phyloP scores from a whole-genome alignment of 2,113 vertebrate species.

The Ahaetulla prasina region DNA sequence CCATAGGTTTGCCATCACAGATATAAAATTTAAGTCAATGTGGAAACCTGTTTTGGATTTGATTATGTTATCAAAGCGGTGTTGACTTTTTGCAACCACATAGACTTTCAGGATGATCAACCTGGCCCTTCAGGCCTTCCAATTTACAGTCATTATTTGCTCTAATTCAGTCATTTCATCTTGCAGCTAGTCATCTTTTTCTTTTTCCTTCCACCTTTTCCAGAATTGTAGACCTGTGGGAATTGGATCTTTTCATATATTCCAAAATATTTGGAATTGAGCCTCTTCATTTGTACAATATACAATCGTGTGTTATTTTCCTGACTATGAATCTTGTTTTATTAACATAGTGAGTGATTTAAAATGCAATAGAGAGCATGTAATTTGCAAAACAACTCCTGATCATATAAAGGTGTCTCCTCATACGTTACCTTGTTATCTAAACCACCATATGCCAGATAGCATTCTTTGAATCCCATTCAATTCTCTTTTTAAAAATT shows the following conservation, averaged over 20 bases:
- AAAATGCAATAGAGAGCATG: background rate
- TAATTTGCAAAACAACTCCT: background rate
- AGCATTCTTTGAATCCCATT: background rate
- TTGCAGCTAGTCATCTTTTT: background rate
- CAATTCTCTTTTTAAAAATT: rapidly evolving
- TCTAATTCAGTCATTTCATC: background rate
- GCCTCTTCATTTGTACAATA: background rate
- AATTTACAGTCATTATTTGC: background rate
- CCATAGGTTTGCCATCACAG: no score
- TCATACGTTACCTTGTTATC: background rate
- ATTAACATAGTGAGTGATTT: background rate
- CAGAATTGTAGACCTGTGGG: background rate
- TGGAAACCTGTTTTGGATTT: background rate
- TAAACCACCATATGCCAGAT: background rate
- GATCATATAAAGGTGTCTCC: background rate
- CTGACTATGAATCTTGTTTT: background rate
- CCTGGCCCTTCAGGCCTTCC: background rate
- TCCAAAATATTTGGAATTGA: background rate
- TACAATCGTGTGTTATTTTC: background rate
- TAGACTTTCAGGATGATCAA: background rate
- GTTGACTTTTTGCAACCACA: background rate
- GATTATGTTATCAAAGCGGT: background rate
- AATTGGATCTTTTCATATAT: background rate
- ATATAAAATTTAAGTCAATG: background rate
- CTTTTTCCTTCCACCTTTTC: background rate